Conservation (phyloP, 37 sponge, comb jelly and placozoan species). For the Crambe crambe region DNA sequence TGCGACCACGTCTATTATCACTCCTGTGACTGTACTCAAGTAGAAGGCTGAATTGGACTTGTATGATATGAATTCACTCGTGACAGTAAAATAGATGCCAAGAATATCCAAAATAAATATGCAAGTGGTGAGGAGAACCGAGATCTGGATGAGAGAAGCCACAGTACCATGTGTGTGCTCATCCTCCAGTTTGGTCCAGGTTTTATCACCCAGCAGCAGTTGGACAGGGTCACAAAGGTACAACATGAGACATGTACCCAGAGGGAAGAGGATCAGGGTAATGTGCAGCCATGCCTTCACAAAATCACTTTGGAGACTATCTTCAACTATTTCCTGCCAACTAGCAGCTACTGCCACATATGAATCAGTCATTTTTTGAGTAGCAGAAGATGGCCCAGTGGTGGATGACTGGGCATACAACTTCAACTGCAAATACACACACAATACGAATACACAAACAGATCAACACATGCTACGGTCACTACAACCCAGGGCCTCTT, state of each 20-base stretch:
- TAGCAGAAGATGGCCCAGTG: neutral
- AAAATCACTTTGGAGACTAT: constrained; percentile 3
- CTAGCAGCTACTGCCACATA: constrained; percentile 31
- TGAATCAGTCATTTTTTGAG: constrained; percentile 4
- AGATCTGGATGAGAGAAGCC: constrained; percentile 38
- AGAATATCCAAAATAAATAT: constrained; percentile 24
- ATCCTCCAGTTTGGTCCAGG: constrained; percentile 27
- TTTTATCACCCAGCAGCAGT: constrained; percentile 38
- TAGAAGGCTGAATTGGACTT: constrained; percentile 8
- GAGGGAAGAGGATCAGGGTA: constrained; percentile 17
- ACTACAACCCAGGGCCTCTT: no score
- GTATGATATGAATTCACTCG: neutral
- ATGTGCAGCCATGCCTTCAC: constrained; percentile 27
- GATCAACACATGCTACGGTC: neutral
- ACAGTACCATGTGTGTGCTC: constrained; percentile 21
- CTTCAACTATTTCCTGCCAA: neutral
- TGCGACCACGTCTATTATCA: constrained; percentile 18
- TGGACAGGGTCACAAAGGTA: constrained; percentile 38
- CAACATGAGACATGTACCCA: neutral
- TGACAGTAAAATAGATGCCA: constrained; percentile 2
- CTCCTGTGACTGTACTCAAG: constrained; percentile 22
- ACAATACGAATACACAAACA: neutral
- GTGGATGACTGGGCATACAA: constrained; percentile 23
- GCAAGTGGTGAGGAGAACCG: constrained; percentile 11
- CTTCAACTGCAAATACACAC: constrained; percentile 6